These are phyloP conservation scores for Brachionus plicatilis DNA, from an alignment of 1,140 invertebrate species.

Conservation along the genomic window DNA sequence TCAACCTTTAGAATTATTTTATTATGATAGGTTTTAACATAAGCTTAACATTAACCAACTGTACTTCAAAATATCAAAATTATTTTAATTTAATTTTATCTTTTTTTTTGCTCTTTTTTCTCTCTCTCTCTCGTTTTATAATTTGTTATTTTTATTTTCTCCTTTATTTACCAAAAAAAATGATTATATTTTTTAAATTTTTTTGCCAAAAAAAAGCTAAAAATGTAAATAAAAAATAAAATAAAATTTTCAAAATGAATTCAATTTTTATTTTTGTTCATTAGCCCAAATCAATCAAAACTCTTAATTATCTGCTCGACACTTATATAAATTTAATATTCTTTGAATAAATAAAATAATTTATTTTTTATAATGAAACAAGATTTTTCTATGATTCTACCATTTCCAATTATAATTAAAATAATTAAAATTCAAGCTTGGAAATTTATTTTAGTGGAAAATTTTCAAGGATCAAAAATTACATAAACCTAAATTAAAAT, in stretches of 20 bases:
- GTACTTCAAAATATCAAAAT: background rate
- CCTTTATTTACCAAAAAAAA: background rate
- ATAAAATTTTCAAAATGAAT: background rate
- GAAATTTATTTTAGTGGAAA: too few species aligned
- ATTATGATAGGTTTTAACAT: background rate
- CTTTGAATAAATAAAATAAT: too few species aligned
- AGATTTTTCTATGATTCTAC: background rate
- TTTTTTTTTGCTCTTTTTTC: background rate
- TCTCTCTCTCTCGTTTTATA: background rate
- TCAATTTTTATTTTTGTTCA: background rate
- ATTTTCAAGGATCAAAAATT: too few species aligned
- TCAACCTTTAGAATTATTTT: background rate
- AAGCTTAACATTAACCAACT: background rate
- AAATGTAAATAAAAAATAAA: background rate
- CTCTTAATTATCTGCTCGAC: too few species aligned
- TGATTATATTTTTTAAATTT: background rate
- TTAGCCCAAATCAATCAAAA: too few species aligned
- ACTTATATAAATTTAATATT: too few species aligned
- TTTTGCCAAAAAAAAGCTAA: background rate
- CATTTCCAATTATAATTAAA: background rate
- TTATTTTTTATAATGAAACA: too few species aligned
- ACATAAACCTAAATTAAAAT: too few species aligned
- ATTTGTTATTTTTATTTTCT: conserved; percentile 2
- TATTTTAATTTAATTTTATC: background rate
- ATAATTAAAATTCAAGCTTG: too few species aligned